Conservation (phyloP, 1,140 invertebrate genomes). For the Drosophila subobscura region DNA sequence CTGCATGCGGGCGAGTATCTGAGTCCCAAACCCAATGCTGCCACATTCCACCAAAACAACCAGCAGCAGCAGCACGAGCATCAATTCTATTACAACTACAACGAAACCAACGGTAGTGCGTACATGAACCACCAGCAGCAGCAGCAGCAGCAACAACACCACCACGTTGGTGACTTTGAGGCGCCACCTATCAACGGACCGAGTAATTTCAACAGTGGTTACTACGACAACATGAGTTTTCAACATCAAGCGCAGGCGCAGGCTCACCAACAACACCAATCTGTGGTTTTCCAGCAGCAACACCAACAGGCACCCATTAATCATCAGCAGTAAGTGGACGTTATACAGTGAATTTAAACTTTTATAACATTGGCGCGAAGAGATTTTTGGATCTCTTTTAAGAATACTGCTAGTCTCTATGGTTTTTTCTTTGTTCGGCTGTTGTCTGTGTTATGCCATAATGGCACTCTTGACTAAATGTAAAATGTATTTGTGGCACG, state of each 20-base stretch:
- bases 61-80: constrained; percentile 67
- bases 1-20: constrained; percentile 72
- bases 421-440: too few species aligned
- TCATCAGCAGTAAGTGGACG: constrained; percentile 65
- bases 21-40: constrained; percentile 65
- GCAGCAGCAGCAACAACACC: constrained; percentile 51
- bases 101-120: constrained; percentile 66
- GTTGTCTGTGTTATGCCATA: too few species aligned
- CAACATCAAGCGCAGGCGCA: constrained; percentile 54
- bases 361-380: too few species aligned
- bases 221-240: constrained; percentile 80
- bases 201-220: constrained; percentile 71
- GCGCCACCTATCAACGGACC: constrained; percentile 61
- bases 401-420: too few species aligned
- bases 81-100: constrained; percentile 77
- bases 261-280: constrained; percentile 62
- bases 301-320: constrained; percentile 60
- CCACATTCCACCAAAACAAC: constrained; percentile 65
- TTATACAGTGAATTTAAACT: too few species aligned
- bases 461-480: too few species aligned
- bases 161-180: constrained; percentile 71
- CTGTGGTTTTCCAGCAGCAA: constrained; percentile 65
- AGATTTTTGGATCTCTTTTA: too few species aligned
- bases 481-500: too few species aligned
- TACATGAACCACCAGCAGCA: constrained; percentile 74